Conservation (phyloP, 2,113 vertebrate species). For the Myodes glareolus region DNA sequence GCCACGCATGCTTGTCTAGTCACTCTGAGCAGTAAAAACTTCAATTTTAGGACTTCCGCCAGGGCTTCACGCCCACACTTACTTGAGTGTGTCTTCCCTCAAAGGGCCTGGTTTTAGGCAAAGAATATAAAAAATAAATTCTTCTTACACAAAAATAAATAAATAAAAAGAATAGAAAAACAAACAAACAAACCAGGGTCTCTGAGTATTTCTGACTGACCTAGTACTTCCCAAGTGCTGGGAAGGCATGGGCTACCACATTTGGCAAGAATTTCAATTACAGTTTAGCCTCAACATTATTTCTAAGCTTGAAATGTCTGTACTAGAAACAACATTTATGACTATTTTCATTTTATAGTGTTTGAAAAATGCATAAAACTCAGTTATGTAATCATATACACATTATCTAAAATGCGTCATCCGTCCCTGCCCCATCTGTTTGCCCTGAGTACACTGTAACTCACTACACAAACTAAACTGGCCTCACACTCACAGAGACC, state of each 20-base stretch:
- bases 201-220: not conserved
- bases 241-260: not conserved
- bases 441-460: not conserved
- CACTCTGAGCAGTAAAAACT: not conserved
- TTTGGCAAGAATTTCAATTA: not conserved
- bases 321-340: not conserved
- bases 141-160: not conserved
- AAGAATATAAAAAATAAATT: too few species aligned
- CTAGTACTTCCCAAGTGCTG: not conserved
- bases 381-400: not conserved
- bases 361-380: not conserved
- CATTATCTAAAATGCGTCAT: not conserved
- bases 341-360: not conserved
- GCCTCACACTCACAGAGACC: not conserved
- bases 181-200: not conserved
- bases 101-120: not conserved
- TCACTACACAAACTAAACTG: not conserved
- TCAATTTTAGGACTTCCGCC: not conserved
- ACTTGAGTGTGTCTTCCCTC: not conserved
- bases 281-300: not conserved
- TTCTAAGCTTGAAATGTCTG: not conserved
- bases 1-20: not conserved
- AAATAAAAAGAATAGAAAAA: not conserved
- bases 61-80: not conserved
- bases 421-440: rapidly evolving